A percentile compares a stretch with the other conserved stretches of the same genome.
These are phyloP conservation scores for Clarias magur DNA, from an alignment of 2,113 vertebrate genomes.

Conservation along the genomic window DNA sequence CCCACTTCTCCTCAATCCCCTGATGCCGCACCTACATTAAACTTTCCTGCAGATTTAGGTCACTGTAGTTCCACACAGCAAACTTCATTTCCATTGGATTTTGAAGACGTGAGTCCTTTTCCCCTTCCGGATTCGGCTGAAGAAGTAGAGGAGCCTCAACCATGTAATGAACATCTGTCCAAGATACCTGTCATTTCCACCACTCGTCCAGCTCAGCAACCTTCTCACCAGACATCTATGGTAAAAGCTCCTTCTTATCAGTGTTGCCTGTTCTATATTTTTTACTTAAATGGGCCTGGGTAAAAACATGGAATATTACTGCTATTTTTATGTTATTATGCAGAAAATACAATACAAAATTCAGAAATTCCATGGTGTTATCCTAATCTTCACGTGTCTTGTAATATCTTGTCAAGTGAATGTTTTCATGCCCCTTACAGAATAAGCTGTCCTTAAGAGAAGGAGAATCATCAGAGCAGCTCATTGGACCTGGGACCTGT, in stretches of 20 bases:
- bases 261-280: neutral
- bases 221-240: conserved; percentile 4
- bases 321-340: too few species aligned
- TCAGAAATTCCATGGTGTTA: neutral
- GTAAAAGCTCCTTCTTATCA: conserved; percentile 6
- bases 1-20: conserved; percentile 65
- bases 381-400: neutral
- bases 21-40: conserved; percentile 51
- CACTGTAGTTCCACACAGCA: conserved; percentile 12
- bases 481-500: conserved; percentile 59
- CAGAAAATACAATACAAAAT: neutral
- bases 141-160: conserved; percentile 61
- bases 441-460: conserved; percentile 77
- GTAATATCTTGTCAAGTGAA: neutral
- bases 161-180: neutral
- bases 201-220: neutral
- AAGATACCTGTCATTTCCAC: conserved; percentile 34
- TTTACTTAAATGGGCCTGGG: neutral
- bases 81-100: conserved; percentile 56
- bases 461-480: conserved; percentile 77
- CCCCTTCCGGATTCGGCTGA: conserved; percentile 78
- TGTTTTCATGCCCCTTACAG: conserved; percentile 60
- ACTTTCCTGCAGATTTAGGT: conserved; percentile 2
- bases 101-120: conserved; percentile 75
- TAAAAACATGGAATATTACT: neutral